These are phyloP conservation scores for Neogale vison DNA, from an alignment of 2,113 vertebrate genomes.

Conservation along the genomic window DNA sequence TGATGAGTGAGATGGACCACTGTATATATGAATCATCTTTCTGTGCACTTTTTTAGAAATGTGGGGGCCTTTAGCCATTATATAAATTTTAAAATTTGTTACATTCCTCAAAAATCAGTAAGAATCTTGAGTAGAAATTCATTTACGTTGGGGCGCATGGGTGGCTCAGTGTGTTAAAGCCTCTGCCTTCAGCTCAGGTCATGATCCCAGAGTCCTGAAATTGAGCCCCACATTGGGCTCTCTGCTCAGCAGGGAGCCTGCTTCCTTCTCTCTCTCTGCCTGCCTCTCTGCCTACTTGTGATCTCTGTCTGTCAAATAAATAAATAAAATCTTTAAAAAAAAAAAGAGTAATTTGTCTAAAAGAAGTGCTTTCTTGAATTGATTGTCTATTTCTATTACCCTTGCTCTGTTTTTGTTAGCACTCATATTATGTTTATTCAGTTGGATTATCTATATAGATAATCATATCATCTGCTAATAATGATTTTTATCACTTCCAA, in stretches of 20 bases:
- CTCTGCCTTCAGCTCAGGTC: too few relatives aligned
- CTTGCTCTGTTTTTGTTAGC: neutral
- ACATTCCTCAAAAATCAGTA: neutral
- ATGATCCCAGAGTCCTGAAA: too few relatives aligned
- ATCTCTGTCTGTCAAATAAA: too few relatives aligned
- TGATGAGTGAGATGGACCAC: neutral
- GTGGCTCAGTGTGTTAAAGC: too few relatives aligned
- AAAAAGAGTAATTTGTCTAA: neutral
- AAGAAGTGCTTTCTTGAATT: neutral
- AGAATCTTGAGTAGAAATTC: neutral
- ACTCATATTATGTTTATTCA: neutral
- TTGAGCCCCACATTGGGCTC: too few relatives aligned
- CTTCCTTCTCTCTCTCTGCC: too few relatives aligned
- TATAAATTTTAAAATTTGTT: constrained; percentile 24
- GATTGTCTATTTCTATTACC: neutral
- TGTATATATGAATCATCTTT: neutral
- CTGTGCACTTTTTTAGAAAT: neutral
- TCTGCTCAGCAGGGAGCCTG: too few relatives aligned
- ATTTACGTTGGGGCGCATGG: neutral
- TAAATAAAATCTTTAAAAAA: too few relatives aligned
- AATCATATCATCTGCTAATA: neutral
- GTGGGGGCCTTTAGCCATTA: neutral
- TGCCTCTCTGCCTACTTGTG: too few relatives aligned
- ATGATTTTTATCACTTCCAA: neutral
- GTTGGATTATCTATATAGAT: neutral